These are phyloP conservation scores for Stichodactyla mertensii DNA, from an alignment of 64 coral and sea anemone genomes.

Conservation along the genomic window DNA sequence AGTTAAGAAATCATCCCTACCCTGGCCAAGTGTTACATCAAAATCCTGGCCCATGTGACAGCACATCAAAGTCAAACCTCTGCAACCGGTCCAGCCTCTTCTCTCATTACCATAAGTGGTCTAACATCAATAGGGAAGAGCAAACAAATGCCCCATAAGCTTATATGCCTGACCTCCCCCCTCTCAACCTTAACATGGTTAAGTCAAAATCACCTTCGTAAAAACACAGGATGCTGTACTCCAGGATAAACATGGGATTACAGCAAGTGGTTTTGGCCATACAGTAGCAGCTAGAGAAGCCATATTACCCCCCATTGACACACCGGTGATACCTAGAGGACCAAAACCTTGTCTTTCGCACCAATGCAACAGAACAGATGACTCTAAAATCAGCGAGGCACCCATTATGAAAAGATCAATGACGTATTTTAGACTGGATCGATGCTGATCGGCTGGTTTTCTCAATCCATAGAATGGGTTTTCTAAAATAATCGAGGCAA, in stretches of 20 bases:
- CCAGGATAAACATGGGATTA: conserved; percentile 91
- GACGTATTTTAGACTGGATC: conserved; percentile 80
- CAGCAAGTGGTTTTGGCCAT: conserved; percentile 83
- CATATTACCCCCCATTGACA: conserved; percentile 98
- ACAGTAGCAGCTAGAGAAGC: conserved; percentile 86
- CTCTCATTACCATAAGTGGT: too few relatives aligned
- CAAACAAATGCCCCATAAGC: too few relatives aligned
- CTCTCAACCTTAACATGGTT: too few relatives aligned
- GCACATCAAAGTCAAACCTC: too few relatives aligned
- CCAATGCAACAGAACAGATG: conserved; percentile 76
- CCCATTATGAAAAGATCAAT: conserved; percentile 95
- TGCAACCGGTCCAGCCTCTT: too few relatives aligned
- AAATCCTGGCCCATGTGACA: too few relatives aligned
- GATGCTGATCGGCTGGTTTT: conserved; percentile 77
- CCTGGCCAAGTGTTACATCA: too few relatives aligned
- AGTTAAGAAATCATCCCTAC: too few relatives aligned
- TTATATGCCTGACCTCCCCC: too few relatives aligned
- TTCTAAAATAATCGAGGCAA: conserved; percentile 82
- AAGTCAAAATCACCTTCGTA: conserved; percentile 60
- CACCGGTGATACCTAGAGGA: conserved; percentile 77
- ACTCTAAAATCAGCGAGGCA: conserved; percentile 84
- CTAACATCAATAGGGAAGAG: too few relatives aligned
- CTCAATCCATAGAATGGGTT: conserved; percentile 88
- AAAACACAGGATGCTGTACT: conserved; percentile 95
- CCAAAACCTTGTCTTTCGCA: conserved; percentile 75